Evolutionary conservation across 2,797 vertebrate genomes (phyloP), one percentile per base, ranked within the genome.

Genomic region (Amazona ochrocephala): DNA sequence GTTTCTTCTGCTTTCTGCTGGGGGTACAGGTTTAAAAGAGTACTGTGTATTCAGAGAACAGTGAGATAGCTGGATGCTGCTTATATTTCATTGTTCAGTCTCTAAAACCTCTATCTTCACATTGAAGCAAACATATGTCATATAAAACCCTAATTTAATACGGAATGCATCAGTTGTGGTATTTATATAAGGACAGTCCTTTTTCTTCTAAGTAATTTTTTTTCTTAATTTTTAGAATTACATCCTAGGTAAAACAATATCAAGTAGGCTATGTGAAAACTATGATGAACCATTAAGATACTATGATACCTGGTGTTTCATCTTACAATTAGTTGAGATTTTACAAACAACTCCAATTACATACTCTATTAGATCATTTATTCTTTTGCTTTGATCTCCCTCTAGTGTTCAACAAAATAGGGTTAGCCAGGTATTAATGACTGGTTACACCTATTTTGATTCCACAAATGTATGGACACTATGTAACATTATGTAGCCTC

Each of bases 371-470:
- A 50, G 21, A 10, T 72, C 5, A 81, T 73, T 77, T 75, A 95
- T 97, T 95, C 77, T 93, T 95, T 97, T 95, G 93, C 92, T 96
- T 95, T 92, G 74, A 95, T 96, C 94, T 93, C 96, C 95, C 96
- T 92, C 96, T 97, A 97, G 96, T 56, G 96, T 96, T 93, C 90
- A 84, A 42, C 29, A 72, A 81, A 82, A 64, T 24, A 56, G 27
- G 11, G 21, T 41, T 56, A 78, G 29, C 6, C 12, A 44, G 15
- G 1, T 75, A 48, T 51, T 75, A 85, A 37, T 37, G 48, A 47
- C 68, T 41, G 20, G 44, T 65, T n/a, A 42, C 21, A 39, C 22
- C 21, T 54, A 5, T 42, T 75, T 30, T 62, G 42, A 7, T 39
- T 84, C 23, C 71, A 79, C 61, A n/a, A 3, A 4, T 9, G 10